These are phyloP conservation scores for Epinephelus fuscoguttatus DNA, from an alignment of 2,113 vertebrate genomes.

Conservation along the genomic window DNA sequence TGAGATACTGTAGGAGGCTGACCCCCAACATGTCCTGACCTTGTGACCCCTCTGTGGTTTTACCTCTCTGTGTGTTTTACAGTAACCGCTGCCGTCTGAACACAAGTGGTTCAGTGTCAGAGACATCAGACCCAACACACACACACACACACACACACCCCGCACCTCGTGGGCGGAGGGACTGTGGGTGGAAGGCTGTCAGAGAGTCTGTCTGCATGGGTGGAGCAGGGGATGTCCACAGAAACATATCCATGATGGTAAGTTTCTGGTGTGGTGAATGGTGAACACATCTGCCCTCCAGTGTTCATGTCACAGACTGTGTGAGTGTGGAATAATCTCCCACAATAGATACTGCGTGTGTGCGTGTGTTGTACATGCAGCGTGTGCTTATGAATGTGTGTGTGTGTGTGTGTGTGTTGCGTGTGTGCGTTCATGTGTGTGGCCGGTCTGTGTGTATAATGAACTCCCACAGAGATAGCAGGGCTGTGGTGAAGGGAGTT, in stretches of 20 bases:
- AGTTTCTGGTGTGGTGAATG: slow-evolving; percentile 64
- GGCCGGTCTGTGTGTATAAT: slow-evolving; percentile 66
- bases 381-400: slow-evolving; percentile 1
- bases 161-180: slow-evolving; percentile 37
- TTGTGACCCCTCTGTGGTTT: slow-evolving; percentile 51
- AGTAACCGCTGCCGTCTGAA: slow-evolving; percentile 22
- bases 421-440: slow-evolving; percentile 47
- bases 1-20: background rate
- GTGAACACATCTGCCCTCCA: slow-evolving; percentile 60
- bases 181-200: slow-evolving; percentile 42
- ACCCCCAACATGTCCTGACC: slow-evolving; percentile 29
- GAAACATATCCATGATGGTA: slow-evolving; percentile 53
- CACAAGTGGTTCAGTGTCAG: slow-evolving; percentile 1
- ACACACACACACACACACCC: slow-evolving; percentile 10
- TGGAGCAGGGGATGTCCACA: slow-evolving; percentile 63
- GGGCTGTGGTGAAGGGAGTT: slow-evolving; percentile 73
- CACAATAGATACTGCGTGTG: background rate
- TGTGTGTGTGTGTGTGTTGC: slow-evolving; percentile 14
- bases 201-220: slow-evolving; percentile 61
- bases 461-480: slow-evolving; percentile 80
- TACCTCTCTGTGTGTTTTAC: slow-evolving; percentile 21
- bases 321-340: slow-evolving; percentile 33
- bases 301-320: slow-evolving; percentile 35
- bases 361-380: background rate
- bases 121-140: background rate